Conservation (phyloP, 2,113 vertebrate species). For the Erpornis zantholeuca region DNA sequence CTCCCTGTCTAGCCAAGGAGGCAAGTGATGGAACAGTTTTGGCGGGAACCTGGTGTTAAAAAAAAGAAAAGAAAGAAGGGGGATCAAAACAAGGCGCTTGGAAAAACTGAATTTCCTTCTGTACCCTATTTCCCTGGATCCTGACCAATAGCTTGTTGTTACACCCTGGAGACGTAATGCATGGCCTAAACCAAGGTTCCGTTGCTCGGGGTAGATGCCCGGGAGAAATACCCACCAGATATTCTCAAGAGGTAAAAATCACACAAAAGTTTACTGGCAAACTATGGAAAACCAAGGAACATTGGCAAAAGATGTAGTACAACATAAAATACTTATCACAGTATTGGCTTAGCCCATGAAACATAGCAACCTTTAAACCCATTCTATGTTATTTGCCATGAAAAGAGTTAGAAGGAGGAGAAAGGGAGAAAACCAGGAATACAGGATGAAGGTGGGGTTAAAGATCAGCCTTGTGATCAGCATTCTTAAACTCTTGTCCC, state of each 20-base stretch:
- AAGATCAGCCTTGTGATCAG: not conserved
- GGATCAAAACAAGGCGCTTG: not conserved
- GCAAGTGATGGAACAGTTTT: not conserved
- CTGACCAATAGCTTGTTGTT: not conserved
- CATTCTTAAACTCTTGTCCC: not conserved
- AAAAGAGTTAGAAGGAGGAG: not conserved
- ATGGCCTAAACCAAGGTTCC: not conserved
- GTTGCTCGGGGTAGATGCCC: not conserved
- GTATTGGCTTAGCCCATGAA: not conserved
- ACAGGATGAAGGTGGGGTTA: not conserved
- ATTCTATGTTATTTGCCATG: not conserved
- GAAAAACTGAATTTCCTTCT: not conserved
- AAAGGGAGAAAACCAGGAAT: not conserved
- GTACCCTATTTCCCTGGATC: not conserved
- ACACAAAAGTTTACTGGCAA: not conserved
- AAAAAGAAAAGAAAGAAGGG: accelerated
- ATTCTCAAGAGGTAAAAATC: not conserved
- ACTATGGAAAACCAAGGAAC: not conserved
- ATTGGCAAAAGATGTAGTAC: not conserved
- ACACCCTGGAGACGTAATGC: too few species aligned
- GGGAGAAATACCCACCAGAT: not conserved
- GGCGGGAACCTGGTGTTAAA: not conserved
- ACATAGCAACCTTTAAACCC: not conserved
- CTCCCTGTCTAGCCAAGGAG: not conserved
- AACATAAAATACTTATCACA: not conserved